Base-by-base conservation (phyloP, 1,140 invertebrate genomes). In the Diorhabda sublineata region DNA sequence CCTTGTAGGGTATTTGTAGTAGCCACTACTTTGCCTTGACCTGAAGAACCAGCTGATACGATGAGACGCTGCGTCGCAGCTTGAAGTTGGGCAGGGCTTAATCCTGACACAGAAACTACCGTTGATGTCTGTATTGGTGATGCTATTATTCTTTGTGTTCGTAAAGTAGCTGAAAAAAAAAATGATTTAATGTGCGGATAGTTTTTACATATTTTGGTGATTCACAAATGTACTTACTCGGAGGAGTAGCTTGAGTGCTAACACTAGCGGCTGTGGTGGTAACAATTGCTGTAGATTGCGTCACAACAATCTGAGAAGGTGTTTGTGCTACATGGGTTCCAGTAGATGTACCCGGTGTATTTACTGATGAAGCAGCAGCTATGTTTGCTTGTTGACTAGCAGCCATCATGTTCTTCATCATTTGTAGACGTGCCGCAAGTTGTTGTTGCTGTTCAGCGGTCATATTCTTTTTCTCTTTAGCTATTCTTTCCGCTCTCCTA, bases 401-500 rank as follows among this genome's bases (percentile, higher is more conserved):
- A 43, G 66, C 73, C 11, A 67, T 73, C 8, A 74, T 79, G 41
- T 78, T 77, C 67, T 84, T 81, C 41, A 76, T 67, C 63, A 80
- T 70, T 61, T 79, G 78, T 56, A 76, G 74, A 57, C 73, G 76
- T 44, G 66, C 70, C 8, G 64, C 64, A 52, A 52, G 6, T 6
- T 42, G n/a, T 41, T 57, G 47, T 26, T 75, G 81, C 58, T 86
- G 84, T 64, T 84, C 80, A 4, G 79, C 64, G 9, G 77, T 76
- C 58, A 76, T 64, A 9, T 69, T 67, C 69, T 81, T 79, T 74
- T 96, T 96, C 73, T 95, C 93, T 74, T 90, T 87, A 0, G 89
- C 89, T 66, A 96, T 90, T 68, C 94, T 84, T 75, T 97, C 95
- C 3, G 92, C 92, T 73, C 94, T 85, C n/a, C 63, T 52, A n/a